Base-by-base conservation (phyloP, 1,140 invertebrate species). In the Conopomorpha cramerella region DNA sequence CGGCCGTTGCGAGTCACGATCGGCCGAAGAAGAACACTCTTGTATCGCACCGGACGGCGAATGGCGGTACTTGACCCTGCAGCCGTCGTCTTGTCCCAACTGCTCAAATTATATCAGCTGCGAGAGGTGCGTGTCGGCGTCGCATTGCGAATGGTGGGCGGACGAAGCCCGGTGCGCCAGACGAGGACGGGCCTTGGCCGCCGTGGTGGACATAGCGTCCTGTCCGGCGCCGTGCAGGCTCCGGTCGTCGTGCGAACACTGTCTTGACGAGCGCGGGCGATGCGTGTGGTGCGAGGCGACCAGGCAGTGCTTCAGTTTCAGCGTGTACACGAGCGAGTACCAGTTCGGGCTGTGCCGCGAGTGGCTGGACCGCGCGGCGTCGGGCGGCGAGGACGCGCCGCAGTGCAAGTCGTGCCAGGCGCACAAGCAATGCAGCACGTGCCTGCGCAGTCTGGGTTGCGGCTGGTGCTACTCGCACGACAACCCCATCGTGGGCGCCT, bases 201-300 rank as follows among this genome's bases (percentile, higher is more conserved):
- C 87, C n/a, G 79, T 89, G 0, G 54, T 59, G 31, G 73, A 77
- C n/a, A 39, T 80, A 0, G 72, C 80, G 8, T 73, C 84, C 23
- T 94, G 92, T 56, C 90, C 91, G 0, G 73, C 82, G 8, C 86
- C 90, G 0, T 94, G 91, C 53, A 82, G 90, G 45, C 65, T 85
- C 45, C 83, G 93, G 8, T 78, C 60, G 1, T 87, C 87, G 47
- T 97, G 94, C 62, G 84, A 86, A 3, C 82, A 87, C 14, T 98
- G 95, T 57, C 67, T 97, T 8, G 88, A 90, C 37, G 87, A 90
- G 45, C 84, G 86, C 26, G 92, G 91, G 3, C 82, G 92, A 34
- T 98, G 95, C 70, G 93, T 95, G 0, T 98, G 95, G 95, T 97
- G 95, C 60, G 91, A 95, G 53, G 88, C 92, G 23, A 93, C 90